Evolutionary conservation across 1,140 invertebrate genomes (phyloP), one percentile per base, ranked within the genome.

Genomic region (Varroa destructor): DNA sequence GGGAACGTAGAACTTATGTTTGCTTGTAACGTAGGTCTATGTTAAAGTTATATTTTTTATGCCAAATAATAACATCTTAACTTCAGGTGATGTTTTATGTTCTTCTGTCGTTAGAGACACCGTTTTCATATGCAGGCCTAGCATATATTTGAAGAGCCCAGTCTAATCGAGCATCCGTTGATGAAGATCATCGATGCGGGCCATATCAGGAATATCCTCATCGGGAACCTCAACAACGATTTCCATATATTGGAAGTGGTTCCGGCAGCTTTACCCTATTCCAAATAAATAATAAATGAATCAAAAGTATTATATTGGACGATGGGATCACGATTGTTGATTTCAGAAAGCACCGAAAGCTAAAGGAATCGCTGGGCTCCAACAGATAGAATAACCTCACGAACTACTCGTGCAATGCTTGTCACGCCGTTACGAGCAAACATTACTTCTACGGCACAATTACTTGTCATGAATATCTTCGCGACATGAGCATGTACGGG

Each of bases 301-400:
- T 25, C 43, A 43, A 57, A 57, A 51, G 8, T 8, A 51, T 86
- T 85, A 25, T 88, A 78, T 54, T 86, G 79, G 55, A 81, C 78
- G 8, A 94, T 80, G 74, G 93, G 89, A 4, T 86, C 82, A 43
- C 81, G 82, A 0, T 89, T 89, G 0, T 90, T 90, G 56, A 93
- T 83, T 0, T 91, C 91, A 0, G 89, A 91, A 0, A 93, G 77
- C 89, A 93, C 91, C 67, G 93, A 78, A 46, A 93, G 78, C 74
- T 91, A 88, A 0, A 89, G 87, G 36, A 84, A 86, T 72, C 89
- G 89, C 4, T 91, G 87, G 0, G 87, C 84, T 0, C 89, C 89
- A 1, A 88, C 88, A 1, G 88, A 87, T 6, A 91, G 74, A 46
- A 90, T 40, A 46, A 67, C 61, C 46, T 67, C 61, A 12, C 46